These are phyloP conservation scores for Ancistrus triradiatus DNA, from an alignment of 2,113 vertebrate species.

Conservation along the genomic window DNA sequence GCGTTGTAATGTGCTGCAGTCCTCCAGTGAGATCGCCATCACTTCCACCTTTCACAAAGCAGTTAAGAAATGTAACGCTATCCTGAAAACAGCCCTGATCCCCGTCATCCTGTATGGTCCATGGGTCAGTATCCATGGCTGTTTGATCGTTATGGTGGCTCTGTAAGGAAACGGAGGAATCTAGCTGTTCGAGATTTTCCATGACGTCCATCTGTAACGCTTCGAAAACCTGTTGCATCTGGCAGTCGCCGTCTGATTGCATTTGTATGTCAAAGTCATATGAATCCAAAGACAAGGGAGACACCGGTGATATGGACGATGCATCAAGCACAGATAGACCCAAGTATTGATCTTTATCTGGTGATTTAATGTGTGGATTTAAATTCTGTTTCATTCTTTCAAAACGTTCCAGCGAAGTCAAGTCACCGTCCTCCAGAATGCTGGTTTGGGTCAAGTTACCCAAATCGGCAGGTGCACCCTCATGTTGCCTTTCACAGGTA, in stretches of 20 bases:
- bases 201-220: slow-evolving; percentile 53
- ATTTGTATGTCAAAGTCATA: slow-evolving; percentile 58
- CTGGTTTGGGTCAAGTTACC: slow-evolving; percentile 30
- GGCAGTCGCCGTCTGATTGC: slow-evolving; percentile 39
- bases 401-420: slow-evolving; percentile 25
- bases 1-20: not conserved
- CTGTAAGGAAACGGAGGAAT: slow-evolving; percentile 33
- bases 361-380: slow-evolving; percentile 4
- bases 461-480: slow-evolving; percentile 1
- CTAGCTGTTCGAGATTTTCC: slow-evolving; percentile 48
- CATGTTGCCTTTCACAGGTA: not conserved
- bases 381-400: slow-evolving; percentile 30
- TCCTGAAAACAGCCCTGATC: slow-evolving; percentile 24
- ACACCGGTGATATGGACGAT: slow-evolving; percentile 44
- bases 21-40: slow-evolving; percentile 1
- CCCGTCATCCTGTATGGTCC: slow-evolving; percentile 36
- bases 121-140: slow-evolving; percentile 49
- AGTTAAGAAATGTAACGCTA: slow-evolving; percentile 15
- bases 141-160: slow-evolving; percentile 43
- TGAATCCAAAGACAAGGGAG: slow-evolving; percentile 54
- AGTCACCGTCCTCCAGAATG: slow-evolving; percentile 29
- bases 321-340: slow-evolving; percentile 3
- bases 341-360: not conserved
- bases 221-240: slow-evolving; percentile 42
- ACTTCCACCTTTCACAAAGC: slow-evolving; percentile 8